These are phyloP conservation scores for Bufotes viridis DNA, from an alignment of 2,797 vertebrate genomes.

Conservation along the genomic window DNA sequence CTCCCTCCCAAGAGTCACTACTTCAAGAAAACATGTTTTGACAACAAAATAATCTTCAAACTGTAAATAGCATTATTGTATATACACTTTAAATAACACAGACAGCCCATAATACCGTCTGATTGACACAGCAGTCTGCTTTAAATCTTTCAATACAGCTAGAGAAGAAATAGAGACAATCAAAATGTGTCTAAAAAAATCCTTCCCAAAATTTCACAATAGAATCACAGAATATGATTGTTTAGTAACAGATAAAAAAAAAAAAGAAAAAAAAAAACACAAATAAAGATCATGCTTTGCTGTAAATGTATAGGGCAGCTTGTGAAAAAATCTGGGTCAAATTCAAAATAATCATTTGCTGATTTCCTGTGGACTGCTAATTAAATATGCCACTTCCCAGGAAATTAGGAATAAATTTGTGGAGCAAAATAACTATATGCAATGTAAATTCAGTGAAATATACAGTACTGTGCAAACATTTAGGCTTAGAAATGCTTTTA, in stretches of 20 bases:
- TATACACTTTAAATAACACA: neutral
- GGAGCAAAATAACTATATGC: too few species aligned
- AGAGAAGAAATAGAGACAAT: neutral
- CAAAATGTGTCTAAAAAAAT: conserved; percentile 17
- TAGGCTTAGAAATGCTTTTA: too few species aligned
- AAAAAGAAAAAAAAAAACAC: neutral
- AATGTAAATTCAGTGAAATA: too few species aligned
- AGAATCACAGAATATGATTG: neutral
- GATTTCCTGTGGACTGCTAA: too few species aligned
- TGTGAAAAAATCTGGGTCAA: too few species aligned
- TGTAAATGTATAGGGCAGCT: neutral
- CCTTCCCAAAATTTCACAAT: neutral
- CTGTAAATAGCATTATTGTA: neutral
- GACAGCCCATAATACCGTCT: neutral
- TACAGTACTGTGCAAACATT: too few species aligned
- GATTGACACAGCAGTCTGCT: neutral
- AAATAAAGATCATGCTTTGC: neutral
- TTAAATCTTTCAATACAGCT: neutral
- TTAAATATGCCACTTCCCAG: too few species aligned
- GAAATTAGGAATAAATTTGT: too few species aligned
- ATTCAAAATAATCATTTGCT: too few species aligned
- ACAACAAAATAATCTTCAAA: neutral
- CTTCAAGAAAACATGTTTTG: neutral
- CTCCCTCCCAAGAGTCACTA: neutral
- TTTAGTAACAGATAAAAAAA: neutral